Conservation (phyloP, 2,888 invertebrate species). For the Lissonota sp. region DNA sequence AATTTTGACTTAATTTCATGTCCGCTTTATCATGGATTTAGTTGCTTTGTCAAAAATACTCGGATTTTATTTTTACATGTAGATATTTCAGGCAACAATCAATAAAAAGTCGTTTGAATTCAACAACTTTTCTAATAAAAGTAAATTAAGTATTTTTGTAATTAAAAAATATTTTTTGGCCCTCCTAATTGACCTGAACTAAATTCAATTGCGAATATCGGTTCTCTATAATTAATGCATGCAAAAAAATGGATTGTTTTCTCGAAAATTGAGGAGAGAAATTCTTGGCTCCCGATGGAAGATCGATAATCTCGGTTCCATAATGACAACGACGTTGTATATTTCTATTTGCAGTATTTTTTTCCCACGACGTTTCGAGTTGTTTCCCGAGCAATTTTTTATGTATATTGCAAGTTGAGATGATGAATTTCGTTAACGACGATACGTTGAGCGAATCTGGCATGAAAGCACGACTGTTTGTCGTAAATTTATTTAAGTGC, state of each 20-base stretch:
- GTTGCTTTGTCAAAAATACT: too few relatives aligned
- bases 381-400: not conserved
- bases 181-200: too few relatives aligned
- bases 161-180: too few relatives aligned
- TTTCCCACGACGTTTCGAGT: not conserved
- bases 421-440: slow-evolving; percentile 39
- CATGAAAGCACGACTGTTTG: slow-evolving; percentile 56
- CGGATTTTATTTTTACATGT: too few relatives aligned
- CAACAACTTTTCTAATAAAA: too few relatives aligned
- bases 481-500: slow-evolving; percentile 19
- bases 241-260: not conserved
- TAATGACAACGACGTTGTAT: slow-evolving; percentile 27
- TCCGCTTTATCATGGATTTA: too few relatives aligned
- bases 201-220: slow-evolving; percentile 14
- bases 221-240: not conserved
- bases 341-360: not conserved
- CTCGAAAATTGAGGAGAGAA: slow-evolving; percentile 4
- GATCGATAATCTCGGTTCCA: slow-evolving; percentile 56
- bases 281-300: slow-evolving; percentile 52
- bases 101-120: too few relatives aligned
- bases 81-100: too few relatives aligned
- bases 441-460: slow-evolving; percentile 67
- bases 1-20: too few relatives aligned
- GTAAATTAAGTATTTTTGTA: too few relatives aligned
- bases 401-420: slow-evolving; percentile 1